phyloP scores from a whole-genome alignment of 2,888 invertebrate genomes.

The Poecilus cupreus region DNA sequence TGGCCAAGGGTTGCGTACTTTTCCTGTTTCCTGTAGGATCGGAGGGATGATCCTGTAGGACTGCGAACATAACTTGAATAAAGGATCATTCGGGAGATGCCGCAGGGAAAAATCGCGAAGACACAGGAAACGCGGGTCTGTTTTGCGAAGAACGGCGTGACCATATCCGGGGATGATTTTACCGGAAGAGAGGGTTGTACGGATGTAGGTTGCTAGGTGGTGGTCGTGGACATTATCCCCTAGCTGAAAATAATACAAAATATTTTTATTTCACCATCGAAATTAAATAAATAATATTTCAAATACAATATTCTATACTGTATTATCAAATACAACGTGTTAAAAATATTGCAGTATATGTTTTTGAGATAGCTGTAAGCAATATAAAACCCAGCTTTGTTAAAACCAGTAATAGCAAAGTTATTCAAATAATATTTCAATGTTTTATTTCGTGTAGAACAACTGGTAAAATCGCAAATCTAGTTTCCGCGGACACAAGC shows the following conservation, averaged over 20 bases:
- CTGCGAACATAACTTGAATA: constrained; percentile 87
- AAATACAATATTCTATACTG: too few species aligned
- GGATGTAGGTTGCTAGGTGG: constrained; percentile 79
- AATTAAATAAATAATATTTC: too few species aligned
- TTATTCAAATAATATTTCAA: too few species aligned
- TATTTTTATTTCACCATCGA: too few species aligned
- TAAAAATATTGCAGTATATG: too few species aligned
- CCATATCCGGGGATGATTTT: constrained; percentile 94
- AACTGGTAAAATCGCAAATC: too few species aligned
- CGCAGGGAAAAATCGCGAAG: constrained; percentile 91
- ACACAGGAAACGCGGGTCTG: constrained; percentile 88
- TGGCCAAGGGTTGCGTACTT: constrained; percentile 95
- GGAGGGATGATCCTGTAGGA: constrained; percentile 90
- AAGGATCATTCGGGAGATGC: constrained; percentile 86
- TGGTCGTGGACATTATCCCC: constrained; percentile 79
- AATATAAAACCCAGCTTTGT: too few species aligned
- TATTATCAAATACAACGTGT: too few species aligned
- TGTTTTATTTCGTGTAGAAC: too few species aligned
- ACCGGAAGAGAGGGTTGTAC: constrained; percentile 81
- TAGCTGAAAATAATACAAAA: constrained; percentile 73
- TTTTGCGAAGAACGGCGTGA: constrained; percentile 91
- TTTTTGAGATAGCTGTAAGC: too few species aligned
- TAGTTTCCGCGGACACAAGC: too few species aligned
- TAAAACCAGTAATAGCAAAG: too few species aligned
- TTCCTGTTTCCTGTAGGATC: constrained; percentile 87